Evolutionary conservation across 2,888 invertebrate species (phyloP).

Genomic region (Lymantria dispar): DNA sequence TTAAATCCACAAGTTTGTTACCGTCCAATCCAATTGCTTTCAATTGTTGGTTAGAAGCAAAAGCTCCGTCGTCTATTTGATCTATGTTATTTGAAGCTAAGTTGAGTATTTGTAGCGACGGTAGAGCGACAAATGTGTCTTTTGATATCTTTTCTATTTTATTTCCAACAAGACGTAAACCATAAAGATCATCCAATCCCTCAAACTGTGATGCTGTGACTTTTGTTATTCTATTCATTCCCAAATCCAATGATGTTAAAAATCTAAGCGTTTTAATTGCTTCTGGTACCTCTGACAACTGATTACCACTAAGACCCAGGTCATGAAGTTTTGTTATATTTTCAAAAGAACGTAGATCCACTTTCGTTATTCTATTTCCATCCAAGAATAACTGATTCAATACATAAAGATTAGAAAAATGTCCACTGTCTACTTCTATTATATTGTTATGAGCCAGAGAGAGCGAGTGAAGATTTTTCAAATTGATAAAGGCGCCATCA

Average conservation of each 20-base stretch:
- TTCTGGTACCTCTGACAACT: slow-evolving; percentile 86
- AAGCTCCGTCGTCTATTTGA: slow-evolving; percentile 89
- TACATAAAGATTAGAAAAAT: slow-evolving; percentile 88
- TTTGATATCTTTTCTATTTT: slow-evolving; percentile 88
- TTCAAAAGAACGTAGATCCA: slow-evolving; percentile 87
- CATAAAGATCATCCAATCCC: slow-evolving; percentile 88
- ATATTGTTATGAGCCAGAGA: slow-evolving; percentile 88
- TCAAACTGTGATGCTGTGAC: slow-evolving; percentile 88
- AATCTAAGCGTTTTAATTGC: slow-evolving; percentile 87
- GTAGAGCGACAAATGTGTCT: slow-evolving; percentile 87
- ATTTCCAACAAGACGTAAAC: slow-evolving; percentile 90
- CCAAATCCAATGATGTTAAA: slow-evolving; percentile 90
- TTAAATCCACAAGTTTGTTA: slow-evolving; percentile 89
- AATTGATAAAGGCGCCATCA: slow-evolving; percentile 88
- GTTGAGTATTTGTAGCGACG: slow-evolving; percentile 89
- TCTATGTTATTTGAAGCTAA: slow-evolving; percentile 90
- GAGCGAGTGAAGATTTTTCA: slow-evolving; percentile 89
- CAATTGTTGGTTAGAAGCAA: slow-evolving; percentile 87
- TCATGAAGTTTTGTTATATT: slow-evolving; percentile 91
- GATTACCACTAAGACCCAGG: slow-evolving; percentile 88
- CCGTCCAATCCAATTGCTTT: slow-evolving; percentile 90
- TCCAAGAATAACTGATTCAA: slow-evolving; percentile 89
- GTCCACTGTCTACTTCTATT: slow-evolving; percentile 85
- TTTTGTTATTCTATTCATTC: slow-evolving; percentile 89
- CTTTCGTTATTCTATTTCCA: slow-evolving; percentile 86